These are phyloP conservation scores for Nasonovia ribisnigri DNA, from an alignment of 2,888 invertebrate species.

Conservation along the genomic window DNA sequence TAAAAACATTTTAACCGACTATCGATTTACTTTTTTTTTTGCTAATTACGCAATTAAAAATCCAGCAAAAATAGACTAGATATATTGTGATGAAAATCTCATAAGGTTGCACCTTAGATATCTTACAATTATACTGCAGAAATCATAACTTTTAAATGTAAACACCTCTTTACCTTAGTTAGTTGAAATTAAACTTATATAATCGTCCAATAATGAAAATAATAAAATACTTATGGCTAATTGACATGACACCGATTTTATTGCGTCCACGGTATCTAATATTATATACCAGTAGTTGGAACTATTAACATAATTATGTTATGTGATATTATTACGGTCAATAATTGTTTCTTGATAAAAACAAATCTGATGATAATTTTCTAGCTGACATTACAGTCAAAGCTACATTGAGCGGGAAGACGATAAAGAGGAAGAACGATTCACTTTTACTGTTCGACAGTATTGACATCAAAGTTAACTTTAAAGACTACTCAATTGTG, in stretches of 20 bases:
- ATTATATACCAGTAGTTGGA: background rate
- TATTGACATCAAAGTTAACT: conserved; percentile 72
- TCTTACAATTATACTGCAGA: background rate
- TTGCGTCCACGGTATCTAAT: background rate
- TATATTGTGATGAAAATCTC: background rate
- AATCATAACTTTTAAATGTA: background rate
- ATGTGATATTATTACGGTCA: background rate
- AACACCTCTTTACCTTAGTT: background rate
- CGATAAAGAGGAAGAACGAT: conserved; percentile 71
- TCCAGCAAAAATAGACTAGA: background rate
- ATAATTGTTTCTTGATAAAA: background rate
- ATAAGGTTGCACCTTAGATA: background rate
- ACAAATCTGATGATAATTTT: conserved; percentile 50
- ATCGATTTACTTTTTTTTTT: background rate
- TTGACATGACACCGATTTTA: background rate
- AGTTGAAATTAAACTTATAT: background rate
- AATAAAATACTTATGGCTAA: background rate
- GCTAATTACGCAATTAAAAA: background rate
- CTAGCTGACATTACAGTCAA: conserved; percentile 72
- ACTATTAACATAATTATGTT: background rate
- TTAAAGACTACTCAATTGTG: conserved; percentile 74
- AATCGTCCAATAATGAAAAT: background rate
- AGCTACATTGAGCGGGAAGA: conserved; percentile 71
- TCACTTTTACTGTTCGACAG: conserved; percentile 74
- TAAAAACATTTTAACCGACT: background rate